These are phyloP conservation scores for Salminus brasiliensis DNA, from an alignment of 2,113 vertebrate genomes.

Conservation along the genomic window DNA sequence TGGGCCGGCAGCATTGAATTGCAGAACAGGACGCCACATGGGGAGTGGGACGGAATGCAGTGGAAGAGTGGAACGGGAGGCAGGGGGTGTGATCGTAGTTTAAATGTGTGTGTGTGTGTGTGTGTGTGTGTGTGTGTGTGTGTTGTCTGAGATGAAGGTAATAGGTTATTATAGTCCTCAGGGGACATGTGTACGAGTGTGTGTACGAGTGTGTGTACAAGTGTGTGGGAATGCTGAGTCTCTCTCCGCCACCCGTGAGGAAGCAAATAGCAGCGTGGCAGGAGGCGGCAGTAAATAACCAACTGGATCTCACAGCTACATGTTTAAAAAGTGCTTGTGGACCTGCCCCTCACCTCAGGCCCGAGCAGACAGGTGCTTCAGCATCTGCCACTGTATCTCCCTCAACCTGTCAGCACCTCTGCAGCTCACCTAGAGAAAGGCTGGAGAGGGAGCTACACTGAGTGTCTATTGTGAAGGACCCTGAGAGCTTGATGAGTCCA, in stretches of 20 bases:
- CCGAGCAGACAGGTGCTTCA: constrained; percentile 13
- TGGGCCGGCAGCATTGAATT: constrained; percentile 52
- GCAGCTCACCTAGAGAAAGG: too few species aligned
- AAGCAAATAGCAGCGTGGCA: constrained; percentile 68
- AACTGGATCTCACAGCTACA: constrained; percentile 56
- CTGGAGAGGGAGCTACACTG: neutral
- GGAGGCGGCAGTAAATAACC: constrained; percentile 70
- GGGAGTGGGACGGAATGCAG: constrained; percentile 58
- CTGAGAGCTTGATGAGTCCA: neutral
- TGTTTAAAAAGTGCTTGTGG: constrained; percentile 64
- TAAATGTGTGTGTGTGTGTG: constrained; percentile 77
- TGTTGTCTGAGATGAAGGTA: constrained; percentile 72
- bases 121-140: too few species aligned
- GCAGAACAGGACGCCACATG: constrained; percentile 57
- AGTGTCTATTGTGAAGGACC: neutral
- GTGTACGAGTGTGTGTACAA: constrained; percentile 67
- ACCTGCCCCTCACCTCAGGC: neutral
- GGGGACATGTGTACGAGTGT: constrained; percentile 62
- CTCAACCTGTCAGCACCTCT: neutral
- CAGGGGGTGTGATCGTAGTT: constrained; percentile 75
- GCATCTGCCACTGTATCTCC: constrained; percentile 38
- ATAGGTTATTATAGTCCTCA: constrained; percentile 74
- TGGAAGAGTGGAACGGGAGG: constrained; percentile 61
- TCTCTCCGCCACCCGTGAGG: constrained; percentile 60
- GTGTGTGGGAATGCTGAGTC: constrained; percentile 58